Conservation (phyloP, 1,140 invertebrate genomes). For the Brachionus sp. region DNA sequence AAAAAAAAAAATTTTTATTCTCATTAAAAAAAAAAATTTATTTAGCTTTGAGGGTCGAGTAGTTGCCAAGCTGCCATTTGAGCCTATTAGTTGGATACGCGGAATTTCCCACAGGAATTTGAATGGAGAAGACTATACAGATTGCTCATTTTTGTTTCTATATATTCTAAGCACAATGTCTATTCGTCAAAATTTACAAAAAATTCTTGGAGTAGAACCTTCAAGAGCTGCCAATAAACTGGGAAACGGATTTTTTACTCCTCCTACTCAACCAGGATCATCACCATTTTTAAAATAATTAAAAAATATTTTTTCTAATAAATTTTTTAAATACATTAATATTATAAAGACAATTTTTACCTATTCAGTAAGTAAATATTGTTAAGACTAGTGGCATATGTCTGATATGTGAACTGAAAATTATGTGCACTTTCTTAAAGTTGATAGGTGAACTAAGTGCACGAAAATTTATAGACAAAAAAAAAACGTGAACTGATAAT, state of each 20-base stretch:
- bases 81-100: slow-evolving; percentile 92
- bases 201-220: slow-evolving; percentile 91
- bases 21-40: background rate
- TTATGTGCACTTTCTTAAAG: too few relatives aligned
- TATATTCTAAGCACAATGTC: slow-evolving; percentile 99
- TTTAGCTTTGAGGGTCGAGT: slow-evolving; percentile 93
- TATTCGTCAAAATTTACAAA: slow-evolving; percentile 96
- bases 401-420: too few relatives aligned
- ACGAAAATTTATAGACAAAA: too few relatives aligned
- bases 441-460: too few relatives aligned
- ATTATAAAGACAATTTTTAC: too few relatives aligned
- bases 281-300: slow-evolving; percentile 27
- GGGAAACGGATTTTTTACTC: slow-evolving; percentile 77
- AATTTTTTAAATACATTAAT: background rate
- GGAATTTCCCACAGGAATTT: slow-evolving; percentile 93
- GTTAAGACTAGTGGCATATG: too few relatives aligned
- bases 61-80: slow-evolving; percentile 91
- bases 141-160: slow-evolving; percentile 98
- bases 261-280: slow-evolving; percentile 49
- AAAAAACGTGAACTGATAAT: too few relatives aligned
- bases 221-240: slow-evolving; percentile 91
- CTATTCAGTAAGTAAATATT: too few relatives aligned
- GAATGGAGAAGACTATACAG: slow-evolving; percentile 91
- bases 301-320: background rate
- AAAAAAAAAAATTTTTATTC: background rate